phyloP scores from a whole-genome alignment of 2,113 vertebrate genomes.

The Cepphus grylle region DNA sequence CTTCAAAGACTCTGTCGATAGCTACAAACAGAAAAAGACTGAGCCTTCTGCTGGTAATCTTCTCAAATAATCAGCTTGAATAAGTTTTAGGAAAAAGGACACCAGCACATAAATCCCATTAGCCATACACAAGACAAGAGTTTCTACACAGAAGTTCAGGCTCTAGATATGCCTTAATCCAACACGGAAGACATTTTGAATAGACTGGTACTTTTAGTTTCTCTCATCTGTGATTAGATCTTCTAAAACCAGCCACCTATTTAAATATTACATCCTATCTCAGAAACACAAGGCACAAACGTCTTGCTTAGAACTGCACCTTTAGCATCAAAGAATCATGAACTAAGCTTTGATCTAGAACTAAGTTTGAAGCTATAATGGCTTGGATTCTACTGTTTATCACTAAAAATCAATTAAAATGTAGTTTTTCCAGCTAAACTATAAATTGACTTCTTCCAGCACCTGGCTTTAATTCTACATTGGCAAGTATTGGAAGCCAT shows the following conservation, averaged over 20 bases:
- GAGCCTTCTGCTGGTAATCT: background rate
- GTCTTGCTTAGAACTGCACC: background rate
- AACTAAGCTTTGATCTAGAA: background rate
- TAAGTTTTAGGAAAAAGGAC: background rate
- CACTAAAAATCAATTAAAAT: background rate
- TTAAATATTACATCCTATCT: slow-evolving; percentile 19
- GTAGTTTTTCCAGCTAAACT: background rate
- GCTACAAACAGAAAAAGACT: background rate
- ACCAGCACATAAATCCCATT: background rate
- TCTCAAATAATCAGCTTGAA: background rate
- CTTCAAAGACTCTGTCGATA: background rate
- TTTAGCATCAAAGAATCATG: background rate
- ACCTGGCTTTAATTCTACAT: background rate
- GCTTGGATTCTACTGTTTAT: background rate
- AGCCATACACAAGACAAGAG: background rate
- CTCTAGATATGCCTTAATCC: background rate
- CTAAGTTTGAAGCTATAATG: background rate
- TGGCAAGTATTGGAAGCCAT: background rate
- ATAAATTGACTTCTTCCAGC: background rate
- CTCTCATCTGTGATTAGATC: background rate
- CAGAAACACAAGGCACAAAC: slow-evolving; percentile 1
- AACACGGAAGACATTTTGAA: background rate
- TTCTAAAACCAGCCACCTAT: slow-evolving; percentile 13
- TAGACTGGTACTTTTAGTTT: background rate
- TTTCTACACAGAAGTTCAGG: background rate